Base-by-base conservation (phyloP, 2,888 invertebrate genomes). In the Drosophila mayaguana region DNA sequence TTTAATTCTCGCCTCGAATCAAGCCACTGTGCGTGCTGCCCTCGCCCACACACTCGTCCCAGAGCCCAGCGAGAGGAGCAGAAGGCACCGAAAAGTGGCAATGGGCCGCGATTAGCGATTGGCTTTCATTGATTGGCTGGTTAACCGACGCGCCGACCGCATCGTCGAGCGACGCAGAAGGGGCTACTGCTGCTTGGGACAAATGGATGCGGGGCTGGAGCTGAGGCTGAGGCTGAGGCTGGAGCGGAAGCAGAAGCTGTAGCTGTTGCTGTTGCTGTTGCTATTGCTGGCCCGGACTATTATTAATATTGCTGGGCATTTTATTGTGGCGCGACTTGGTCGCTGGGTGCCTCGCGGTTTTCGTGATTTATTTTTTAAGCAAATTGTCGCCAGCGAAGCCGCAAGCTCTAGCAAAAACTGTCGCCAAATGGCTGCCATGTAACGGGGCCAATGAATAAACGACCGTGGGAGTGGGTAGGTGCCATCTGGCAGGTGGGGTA, bases 321-420 rank as follows among this genome's bases (percentile, higher is more conserved):
- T 78, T 67, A 84, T 84, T 83, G 84, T 72, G 81, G 71, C 76
- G 78, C 83, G 65, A 65, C 65, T 68, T 72, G 67, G 68, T 67
- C 65, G 57, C 67, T 83, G 60, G 63, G 54, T 77, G 77, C 61
- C 81, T 79, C 71, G 83, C 78, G 83, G 81, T 86, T 88, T 88
- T 88, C 87, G 91, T 92, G 91, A 91, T 91, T 91, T 91, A 91
- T 91, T 91, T 84, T 90, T 84, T 81, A 83, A 85, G 85, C 87
- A 89, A 90, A 91, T 89, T 89, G 89, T 91, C 90, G 91, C 89
- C 82, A 82, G 75, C 70, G 79, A 77, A 54, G 67, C 62, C 54
- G 79, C 82, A 75, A 72, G 50, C 56, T 61, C 53, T 60, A 61
- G 75, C 65, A 64, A 83, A 88, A 89, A 91, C 89, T 90, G 91